Evolutionary conservation across 2,113 vertebrate species (phyloP).

Genomic region (Neodon shergylaensis): DNA sequence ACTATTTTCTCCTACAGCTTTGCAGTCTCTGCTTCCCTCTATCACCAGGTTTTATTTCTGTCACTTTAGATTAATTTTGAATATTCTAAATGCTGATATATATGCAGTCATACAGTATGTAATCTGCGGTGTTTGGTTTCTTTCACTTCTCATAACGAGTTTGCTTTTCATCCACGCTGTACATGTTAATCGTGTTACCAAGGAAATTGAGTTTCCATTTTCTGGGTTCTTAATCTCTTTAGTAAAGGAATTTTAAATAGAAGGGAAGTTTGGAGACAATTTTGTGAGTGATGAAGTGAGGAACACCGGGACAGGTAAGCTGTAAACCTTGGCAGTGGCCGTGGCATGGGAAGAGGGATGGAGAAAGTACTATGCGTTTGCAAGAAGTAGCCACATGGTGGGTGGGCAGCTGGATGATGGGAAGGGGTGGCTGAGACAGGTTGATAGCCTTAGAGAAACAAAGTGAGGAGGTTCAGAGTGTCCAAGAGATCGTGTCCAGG

Average conservation of each 20-base stretch:
- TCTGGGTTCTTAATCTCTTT: neutral
- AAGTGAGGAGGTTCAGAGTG: neutral
- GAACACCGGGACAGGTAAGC: neutral
- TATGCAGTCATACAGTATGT: no score
- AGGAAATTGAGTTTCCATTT: neutral
- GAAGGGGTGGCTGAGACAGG: neutral
- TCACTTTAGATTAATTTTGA: neutral
- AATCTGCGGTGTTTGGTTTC: neutral
- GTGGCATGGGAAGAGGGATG: neutral
- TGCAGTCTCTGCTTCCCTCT: neutral
- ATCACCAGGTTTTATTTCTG: neutral
- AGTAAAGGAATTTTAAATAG: neutral
- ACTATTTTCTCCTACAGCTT: neutral
- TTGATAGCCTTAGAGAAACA: neutral
- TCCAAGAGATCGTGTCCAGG: neutral
- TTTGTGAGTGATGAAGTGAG: neutral
- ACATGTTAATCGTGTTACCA: neutral
- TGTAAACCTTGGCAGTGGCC: neutral
- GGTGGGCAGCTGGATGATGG: neutral
- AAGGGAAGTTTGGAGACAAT: neutral
- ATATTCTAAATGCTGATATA: neutral
- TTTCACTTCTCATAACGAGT: neutral
- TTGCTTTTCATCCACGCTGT: neutral
- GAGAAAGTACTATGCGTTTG: neutral
- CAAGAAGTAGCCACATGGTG: neutral